Conservation (phyloP, 2,888 invertebrate genomes). For the Campoplex capitator region DNA sequence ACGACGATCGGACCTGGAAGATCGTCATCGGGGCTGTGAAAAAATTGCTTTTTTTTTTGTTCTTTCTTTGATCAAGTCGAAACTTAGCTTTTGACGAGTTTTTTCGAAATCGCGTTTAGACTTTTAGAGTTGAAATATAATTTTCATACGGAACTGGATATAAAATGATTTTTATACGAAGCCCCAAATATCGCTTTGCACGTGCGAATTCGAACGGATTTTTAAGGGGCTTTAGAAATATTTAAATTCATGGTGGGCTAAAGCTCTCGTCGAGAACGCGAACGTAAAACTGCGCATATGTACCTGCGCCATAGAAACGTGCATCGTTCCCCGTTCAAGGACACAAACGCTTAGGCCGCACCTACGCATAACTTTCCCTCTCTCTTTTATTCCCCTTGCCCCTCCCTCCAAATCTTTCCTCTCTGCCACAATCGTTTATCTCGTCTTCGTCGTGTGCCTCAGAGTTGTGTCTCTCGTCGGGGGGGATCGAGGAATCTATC, state of each 20-base stretch:
- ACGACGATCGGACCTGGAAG: background rate
- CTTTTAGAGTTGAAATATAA: background rate
- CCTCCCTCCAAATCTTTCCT: conserved; percentile 34
- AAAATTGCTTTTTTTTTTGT: background rate
- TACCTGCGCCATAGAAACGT: conserved; percentile 64
- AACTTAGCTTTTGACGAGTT: background rate
- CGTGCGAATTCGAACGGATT: background rate
- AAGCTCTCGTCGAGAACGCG: conserved; percentile 54
- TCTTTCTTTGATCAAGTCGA: background rate
- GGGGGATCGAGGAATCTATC: conserved; percentile 45
- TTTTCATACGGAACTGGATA: too few species aligned
- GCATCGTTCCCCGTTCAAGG: conserved; percentile 68
- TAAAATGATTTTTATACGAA: background rate
- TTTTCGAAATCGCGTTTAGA: background rate
- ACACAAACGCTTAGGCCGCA: conserved; percentile 68
- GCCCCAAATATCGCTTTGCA: background rate
- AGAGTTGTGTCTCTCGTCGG: conserved; percentile 26
- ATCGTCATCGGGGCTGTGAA: background rate
- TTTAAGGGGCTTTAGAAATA: background rate
- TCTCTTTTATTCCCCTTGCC: conserved; percentile 58
- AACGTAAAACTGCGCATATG: conserved; percentile 47
- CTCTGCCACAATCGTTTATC: conserved; percentile 40
- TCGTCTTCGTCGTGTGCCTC: conserved; percentile 42
- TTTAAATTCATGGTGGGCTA: conserved; percentile 19
- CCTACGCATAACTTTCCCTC: conserved; percentile 70